phyloP scores from a whole-genome alignment of 2,797 vertebrate species.

The Balearica regulorum region DNA sequence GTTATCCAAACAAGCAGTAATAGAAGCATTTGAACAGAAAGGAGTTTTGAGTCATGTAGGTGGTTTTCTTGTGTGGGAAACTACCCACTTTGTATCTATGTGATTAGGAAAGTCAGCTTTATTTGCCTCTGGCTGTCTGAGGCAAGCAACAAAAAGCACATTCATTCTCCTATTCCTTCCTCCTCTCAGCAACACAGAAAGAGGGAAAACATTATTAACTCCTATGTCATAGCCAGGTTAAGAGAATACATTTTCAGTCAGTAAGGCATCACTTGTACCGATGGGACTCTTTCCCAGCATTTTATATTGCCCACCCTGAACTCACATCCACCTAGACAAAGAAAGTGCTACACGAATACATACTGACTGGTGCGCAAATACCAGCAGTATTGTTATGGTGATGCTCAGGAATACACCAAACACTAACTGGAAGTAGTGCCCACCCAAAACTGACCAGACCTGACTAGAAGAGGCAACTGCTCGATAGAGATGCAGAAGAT shows the following conservation, averaged over 20 bases:
- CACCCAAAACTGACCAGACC: not conserved
- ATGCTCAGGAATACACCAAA: not conserved
- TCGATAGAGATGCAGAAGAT: not conserved
- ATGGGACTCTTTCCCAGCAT: not conserved
- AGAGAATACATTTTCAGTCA: not conserved
- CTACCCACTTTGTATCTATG: constrained; percentile 39
- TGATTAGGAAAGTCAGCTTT: constrained; percentile 54
- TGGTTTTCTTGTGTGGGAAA: constrained; percentile 66
- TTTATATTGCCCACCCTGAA: not conserved
- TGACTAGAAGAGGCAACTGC: not conserved
- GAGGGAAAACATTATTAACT: not conserved
- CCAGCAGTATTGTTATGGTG: not conserved
- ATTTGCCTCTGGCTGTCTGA: constrained; percentile 30
- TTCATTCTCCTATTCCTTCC: not conserved
- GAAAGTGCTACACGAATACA: not conserved
- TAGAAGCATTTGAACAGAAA: constrained; percentile 39
- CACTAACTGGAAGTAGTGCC: not conserved
- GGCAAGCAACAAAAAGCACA: constrained; percentile 29
- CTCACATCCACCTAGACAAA: not conserved
- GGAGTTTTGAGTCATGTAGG: constrained; percentile 49
- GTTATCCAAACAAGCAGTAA: constrained; percentile 51
- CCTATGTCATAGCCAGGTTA: not conserved
- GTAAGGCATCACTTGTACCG: not conserved
- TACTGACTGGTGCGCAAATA: not conserved
- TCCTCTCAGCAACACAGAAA: not conserved